Percentiles rank a stretch among this genome's conserved stretches.
phyloP scores from a whole-genome alignment of 2,113 vertebrate species.

The Gyps fulvus region DNA sequence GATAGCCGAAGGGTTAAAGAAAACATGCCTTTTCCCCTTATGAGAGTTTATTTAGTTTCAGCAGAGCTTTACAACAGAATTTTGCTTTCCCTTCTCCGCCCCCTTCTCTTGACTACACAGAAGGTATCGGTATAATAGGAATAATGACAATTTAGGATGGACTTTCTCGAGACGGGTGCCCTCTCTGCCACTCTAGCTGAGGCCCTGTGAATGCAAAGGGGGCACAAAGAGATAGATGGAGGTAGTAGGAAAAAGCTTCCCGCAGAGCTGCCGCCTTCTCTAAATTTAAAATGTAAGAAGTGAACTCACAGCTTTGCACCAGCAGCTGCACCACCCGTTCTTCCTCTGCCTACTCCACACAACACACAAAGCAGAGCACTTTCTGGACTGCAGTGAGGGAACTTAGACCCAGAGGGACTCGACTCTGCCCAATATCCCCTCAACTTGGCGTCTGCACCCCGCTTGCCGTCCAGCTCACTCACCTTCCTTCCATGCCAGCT shows the following conservation, averaged over 20 bases:
- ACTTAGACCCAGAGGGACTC: not conserved
- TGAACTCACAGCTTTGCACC: not conserved
- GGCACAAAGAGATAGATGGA: not conserved
- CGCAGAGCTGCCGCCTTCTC: fast-evolving
- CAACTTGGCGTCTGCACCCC: not conserved
- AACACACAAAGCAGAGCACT: not conserved
- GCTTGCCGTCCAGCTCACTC: not conserved
- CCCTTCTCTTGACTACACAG: not conserved
- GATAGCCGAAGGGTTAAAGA: conserved; percentile 2
- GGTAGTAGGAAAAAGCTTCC: not conserved
- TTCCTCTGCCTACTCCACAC: not conserved
- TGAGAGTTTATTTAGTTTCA: not conserved
- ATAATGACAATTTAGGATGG: not conserved
- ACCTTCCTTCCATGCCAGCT: not conserved
- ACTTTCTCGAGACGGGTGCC: fast-evolving
- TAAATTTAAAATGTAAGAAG: not conserved
- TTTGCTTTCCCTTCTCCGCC: not conserved
- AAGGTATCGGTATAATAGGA: not conserved
- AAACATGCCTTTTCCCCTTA: not conserved
- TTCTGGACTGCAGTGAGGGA: not conserved
- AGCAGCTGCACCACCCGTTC: not conserved
- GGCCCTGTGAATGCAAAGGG: not conserved
- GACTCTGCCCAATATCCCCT: fast-evolving
- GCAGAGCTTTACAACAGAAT: not conserved
- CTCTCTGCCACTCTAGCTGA: not conserved